Percentiles rank a stretch among this genome's conserved stretches.
Conservation (phyloP, 92 coral and sea anemone species). For the Zoanthus gigantus region DNA sequence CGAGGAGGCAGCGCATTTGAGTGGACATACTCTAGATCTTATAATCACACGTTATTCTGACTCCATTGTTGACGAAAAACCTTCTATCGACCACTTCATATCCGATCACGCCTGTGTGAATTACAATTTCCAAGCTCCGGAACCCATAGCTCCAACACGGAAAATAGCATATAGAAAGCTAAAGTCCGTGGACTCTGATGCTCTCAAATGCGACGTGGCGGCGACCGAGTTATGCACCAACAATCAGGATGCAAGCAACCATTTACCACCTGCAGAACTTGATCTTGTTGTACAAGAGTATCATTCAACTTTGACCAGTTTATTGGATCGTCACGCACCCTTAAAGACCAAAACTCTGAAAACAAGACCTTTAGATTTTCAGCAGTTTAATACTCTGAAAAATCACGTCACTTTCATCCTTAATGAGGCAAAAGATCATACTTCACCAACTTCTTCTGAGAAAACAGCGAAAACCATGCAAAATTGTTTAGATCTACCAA, state of each 20-base stretch:
- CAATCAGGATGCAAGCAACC: too few species aligned
- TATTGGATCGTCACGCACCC: neutral
- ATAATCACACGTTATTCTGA: neutral
- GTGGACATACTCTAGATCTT: conserved; percentile 25
- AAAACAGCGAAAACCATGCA: conserved; percentile 13
- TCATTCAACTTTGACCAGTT: neutral
- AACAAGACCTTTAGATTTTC: conserved; percentile 1
- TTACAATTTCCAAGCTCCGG: too few species aligned
- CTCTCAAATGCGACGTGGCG: too few species aligned
- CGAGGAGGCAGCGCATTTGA: conserved; percentile 47
- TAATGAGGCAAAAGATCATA: conserved; percentile 3
- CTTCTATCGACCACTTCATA: neutral
- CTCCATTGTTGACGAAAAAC: conserved; percentile 1
- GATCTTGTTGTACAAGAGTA: neutral
- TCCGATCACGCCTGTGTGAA: neutral
- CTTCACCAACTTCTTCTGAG: neutral
- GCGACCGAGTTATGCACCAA: too few species aligned
- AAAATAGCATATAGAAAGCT: neutral
- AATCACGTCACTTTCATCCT: conserved; percentile 4
- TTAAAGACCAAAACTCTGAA: neutral
- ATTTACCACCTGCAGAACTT: too few species aligned
- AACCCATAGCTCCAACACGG: neutral
- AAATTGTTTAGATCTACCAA: conserved; percentile 6
- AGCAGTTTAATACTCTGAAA: neutral
- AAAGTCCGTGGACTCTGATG: too few species aligned